phyloP scores from a whole-genome alignment of 2,797 vertebrate species.

The Gephyroberyx darwinii region DNA sequence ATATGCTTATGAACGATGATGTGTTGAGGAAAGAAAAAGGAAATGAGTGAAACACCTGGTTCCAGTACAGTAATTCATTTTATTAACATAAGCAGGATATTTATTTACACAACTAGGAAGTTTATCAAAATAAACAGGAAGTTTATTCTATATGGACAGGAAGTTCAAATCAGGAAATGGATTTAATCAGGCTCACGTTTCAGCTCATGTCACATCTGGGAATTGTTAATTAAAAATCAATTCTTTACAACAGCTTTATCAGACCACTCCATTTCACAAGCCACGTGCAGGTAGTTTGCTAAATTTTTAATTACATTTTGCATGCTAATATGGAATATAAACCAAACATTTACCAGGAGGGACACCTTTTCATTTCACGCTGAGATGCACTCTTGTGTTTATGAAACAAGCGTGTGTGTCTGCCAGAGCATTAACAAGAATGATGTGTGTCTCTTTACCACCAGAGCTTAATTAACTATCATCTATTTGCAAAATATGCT shows the following conservation, averaged over 20 bases:
- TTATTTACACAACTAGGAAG: constrained; percentile 52
- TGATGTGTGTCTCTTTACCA: constrained; percentile 62
- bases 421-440: constrained; percentile 63
- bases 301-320: constrained; percentile 93
- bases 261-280: constrained; percentile 71
- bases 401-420: constrained; percentile 77
- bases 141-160: constrained; percentile 14
- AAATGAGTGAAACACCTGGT: constrained; percentile 12
- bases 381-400: constrained; percentile 84
- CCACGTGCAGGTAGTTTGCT: constrained; percentile 65
- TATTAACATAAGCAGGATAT: constrained; percentile 35
- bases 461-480: constrained; percentile 62
- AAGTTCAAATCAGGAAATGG: constrained; percentile 43
- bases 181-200: constrained; percentile 75
- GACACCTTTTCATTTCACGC: constrained; percentile 94
- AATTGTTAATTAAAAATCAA: constrained; percentile 77
- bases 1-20: constrained; percentile 10
- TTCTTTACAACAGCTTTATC: constrained; percentile 71
- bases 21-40: constrained; percentile 6
- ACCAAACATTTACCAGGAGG: constrained; percentile 93
- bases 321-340: constrained; percentile 94
- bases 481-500: constrained; percentile 37
- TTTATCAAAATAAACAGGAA: constrained; percentile 19
- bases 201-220: constrained; percentile 67
- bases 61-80: constrained; percentile 10